Conservation (phyloP, 1,140 invertebrate species). For the Pseudoatta argentina region DNA sequence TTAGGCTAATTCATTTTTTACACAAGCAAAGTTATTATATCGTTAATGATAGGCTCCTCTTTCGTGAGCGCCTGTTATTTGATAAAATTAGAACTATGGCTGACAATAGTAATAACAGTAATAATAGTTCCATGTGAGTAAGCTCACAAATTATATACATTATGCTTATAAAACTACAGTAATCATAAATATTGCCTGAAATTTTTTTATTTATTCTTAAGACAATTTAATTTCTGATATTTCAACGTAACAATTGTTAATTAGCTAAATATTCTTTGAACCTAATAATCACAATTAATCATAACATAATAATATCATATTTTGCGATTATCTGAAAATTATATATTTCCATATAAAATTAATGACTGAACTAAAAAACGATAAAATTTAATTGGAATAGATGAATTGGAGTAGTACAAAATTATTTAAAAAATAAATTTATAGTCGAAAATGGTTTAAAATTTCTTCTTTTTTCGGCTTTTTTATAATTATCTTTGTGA, state of each 20-base stretch:
- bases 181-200: neutral
- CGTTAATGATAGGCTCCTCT: conserved; percentile 19
- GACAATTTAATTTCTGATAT: neutral
- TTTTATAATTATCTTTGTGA: too few species aligned
- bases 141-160: conserved; percentile 23
- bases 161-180: neutral
- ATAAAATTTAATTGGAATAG: too few species aligned
- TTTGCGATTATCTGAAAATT: too few species aligned
- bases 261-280: neutral
- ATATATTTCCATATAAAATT: too few species aligned
- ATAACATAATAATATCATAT: neutral
- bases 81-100: neutral
- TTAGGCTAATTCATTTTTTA: conserved; percentile 8
- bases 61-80: conserved; percentile 23
- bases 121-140: conserved; percentile 26
- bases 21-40: neutral
- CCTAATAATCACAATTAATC: neutral
- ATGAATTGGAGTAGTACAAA: too few species aligned
- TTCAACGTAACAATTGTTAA: neutral
- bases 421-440: too few species aligned
- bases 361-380: too few species aligned
- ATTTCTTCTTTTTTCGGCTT: too few species aligned
- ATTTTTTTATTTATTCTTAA: conserved; percentile 16
- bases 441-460: too few species aligned
- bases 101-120: conserved; percentile 14